Evolutionary conservation across 2,888 invertebrate species (phyloP).

Genomic region (Calliscelio sp.): DNA sequence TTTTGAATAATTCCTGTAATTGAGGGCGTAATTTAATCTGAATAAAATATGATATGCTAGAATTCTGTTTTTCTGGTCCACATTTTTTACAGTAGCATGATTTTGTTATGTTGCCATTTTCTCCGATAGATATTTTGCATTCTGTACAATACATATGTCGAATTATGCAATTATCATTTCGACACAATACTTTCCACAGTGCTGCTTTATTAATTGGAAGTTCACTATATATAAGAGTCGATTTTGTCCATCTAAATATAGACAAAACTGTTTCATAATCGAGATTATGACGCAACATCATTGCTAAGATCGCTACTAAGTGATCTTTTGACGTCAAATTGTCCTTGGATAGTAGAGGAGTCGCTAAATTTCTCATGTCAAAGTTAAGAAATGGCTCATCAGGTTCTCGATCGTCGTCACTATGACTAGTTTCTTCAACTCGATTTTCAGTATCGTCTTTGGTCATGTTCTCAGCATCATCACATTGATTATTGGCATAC

Average conservation of each 20-base stretch:
- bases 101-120: background rate
- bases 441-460: too few species aligned
- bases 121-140: conserved; percentile 3
- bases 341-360: conserved; percentile 6
- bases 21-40: conserved; percentile 31
- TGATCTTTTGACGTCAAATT: conserved; percentile 5
- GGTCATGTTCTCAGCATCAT: too few species aligned
- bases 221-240: background rate
- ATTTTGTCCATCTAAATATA: too few species aligned
- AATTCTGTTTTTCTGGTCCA: conserved; percentile 16
- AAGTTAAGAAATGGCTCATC: too few species aligned
- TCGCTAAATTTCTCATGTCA: too few species aligned
- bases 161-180: conserved; percentile 5
- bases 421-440: too few species aligned
- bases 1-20: background rate
- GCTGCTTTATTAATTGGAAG: background rate
- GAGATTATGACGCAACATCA: background rate
- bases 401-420: too few species aligned
- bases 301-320: conserved; percentile 3
- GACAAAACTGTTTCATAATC: conserved; percentile 12
- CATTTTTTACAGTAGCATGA: background rate
- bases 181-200: conserved; percentile 27
- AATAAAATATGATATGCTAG: conserved; percentile 5
- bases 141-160: conserved; percentile 20
- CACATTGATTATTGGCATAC: too few species aligned